Base-by-base conservation (phyloP, 1,140 invertebrate species). In the Drosophila repleta region DNA sequence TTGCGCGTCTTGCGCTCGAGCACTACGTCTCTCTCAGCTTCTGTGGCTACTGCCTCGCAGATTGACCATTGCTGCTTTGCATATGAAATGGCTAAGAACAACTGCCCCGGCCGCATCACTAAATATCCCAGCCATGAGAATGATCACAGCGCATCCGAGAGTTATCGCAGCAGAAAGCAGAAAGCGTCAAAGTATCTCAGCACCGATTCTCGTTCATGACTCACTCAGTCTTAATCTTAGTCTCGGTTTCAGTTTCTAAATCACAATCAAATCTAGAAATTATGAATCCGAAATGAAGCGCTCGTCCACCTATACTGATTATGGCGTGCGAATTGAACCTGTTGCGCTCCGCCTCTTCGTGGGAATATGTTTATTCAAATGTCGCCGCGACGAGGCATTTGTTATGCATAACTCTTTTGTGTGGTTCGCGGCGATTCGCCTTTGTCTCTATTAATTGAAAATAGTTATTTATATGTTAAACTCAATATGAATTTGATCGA, bases 351-450 rank as follows among this genome's bases (percentile, higher is more conserved):
- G 46, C 18, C 11, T 56, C 26, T 57, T 76, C 83, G 83, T 88
- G 83, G 83, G 83, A 88, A 88, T 72, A 43, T 61, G 84, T 79
- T 88, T 88, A 88, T 88, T 88, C 76, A 88, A 88, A 88, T 8
- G 17, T 88, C 24, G 0, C 53, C 37, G 17, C 20, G 37, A 49
- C 43, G 15, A 43, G 63, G 35, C 49, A 81, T 68, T 70, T 69
- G 79, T 65, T 81, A 84, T 81, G 79, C 80, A 84, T 79, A 84
- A 79, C 79, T 82, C 75, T 82, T 79, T 84, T 76, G 67, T 76
- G 71, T 29, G 41, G 41, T 66, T 66, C 35, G 53, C 60, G 49
- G 26, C 18, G 57, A 46, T 63, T 70, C 58, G 71, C 63, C 67
- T 76, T 71, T 72, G 63, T 79, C 68, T 66, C 57, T 87, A 88